Evolutionary conservation across 1,140 invertebrate genomes (phyloP), one percentile per base, ranked within the genome.

Genomic region (Drosophila subpulchrella): DNA sequence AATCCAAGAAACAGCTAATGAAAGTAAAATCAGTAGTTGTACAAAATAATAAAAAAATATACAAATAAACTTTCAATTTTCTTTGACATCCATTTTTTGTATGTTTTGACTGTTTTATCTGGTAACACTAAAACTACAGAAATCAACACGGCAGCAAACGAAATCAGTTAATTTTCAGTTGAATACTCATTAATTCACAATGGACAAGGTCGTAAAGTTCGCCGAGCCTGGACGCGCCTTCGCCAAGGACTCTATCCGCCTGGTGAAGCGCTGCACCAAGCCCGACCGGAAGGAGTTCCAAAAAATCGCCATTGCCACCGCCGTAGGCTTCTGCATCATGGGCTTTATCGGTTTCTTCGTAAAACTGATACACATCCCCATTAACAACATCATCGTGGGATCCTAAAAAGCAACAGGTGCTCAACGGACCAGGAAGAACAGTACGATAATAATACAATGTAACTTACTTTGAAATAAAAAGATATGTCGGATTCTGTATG

Each of bases 281-380:
- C 99, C 99, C 50, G 99, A 99, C 93, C 95, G 98, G 90, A 99
- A 94, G 98, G 99, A 99, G 94, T 99, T 99, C 93, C 98, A 99
- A 93, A 99, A 99, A 94, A 99, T 99, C 92, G 99, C 99, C 17
- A 97, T 99, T 84, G 99, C 99, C 42, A 99, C 99, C 72, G 99
- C 99, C 0, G 99, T 99, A 92, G 99, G 99, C 55, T 99, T 99
- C 94, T 98, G 97, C 89, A 99, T 99, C 92, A 99, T 99, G 99
- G 99, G 99, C 50, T 99, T 99, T 93, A 99, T 99, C 93, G 99
- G 99, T 80, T 99, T 99, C 94, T 99, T 99, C 89, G 99, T 99
- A 6, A 99, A 99, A 94, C 94, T 99, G 55, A 99, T 99, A 92
- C 98, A 99, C 93, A 99, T 99, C 93, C 99, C 99, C 72, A 99